Evolutionary conservation across 2,797 vertebrate genomes (phyloP), one percentile per base, ranked within the genome.

Genomic region (Prionace glauca): DNA sequence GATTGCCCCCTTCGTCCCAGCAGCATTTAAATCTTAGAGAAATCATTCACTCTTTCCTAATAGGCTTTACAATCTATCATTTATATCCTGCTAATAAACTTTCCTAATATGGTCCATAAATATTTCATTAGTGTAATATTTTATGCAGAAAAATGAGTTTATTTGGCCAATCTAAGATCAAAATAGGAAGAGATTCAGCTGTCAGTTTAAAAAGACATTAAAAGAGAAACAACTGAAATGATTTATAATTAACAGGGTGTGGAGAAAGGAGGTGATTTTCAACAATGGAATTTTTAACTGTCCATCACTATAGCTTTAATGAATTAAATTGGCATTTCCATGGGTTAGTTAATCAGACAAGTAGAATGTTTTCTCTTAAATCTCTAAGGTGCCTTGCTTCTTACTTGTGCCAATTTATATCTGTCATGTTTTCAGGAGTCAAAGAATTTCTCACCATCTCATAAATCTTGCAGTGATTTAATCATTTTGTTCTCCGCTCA

Each of bases 81-180:
- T 94, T 72, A 94, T 24, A 41, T 62, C 11, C 62, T 8, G 12
- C 69, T 74, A 56, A 72, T 32, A 29, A 29, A 9, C 29, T 14
- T 74, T 45, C 32, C 69, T 56, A 71, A 94, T 94, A 41, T 94
- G 69, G 67, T 50, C 32, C 69, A 94, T 74, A 94, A 94, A 94
- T 94, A 94, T 72, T 94, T 71, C 0, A 94, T 94, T 71, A 16
- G 26, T 94, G 69, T 69, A 94, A 56, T 50, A 56, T 72, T 94
- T 94, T 24, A 94, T 50, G 24, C 69, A 56, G 93, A 50, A 56
- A 94, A 74, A 56, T 94, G 93, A 94, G 93, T 16, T 77, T 94
- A 74, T 94, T 72, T 94, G 93, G 93, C 69, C 72, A 18, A 36
- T 67, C 62, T 67, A 67, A 67, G 60, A 92, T 94, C 45, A 74